A percentile compares a stretch with the other conserved stretches of the same genome.
Evolutionary conservation across 2,888 invertebrate species (phyloP).

Genomic region (Cryptophagus acutangulus): DNA sequence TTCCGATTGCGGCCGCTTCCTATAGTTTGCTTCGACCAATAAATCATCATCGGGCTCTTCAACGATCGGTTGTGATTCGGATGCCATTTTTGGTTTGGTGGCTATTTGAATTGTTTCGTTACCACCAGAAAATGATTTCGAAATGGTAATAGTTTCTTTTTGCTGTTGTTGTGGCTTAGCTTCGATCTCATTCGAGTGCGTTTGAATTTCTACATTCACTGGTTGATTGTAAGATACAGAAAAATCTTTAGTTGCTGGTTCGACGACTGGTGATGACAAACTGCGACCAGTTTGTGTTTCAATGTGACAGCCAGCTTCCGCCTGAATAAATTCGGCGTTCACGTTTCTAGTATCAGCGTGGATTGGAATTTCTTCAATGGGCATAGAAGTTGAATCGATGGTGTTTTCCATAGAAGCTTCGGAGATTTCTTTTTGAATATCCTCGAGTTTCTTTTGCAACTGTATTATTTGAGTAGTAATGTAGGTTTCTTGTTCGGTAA

Average conservation of each 20-base stretch:
- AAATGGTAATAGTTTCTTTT: conserved; percentile 63
- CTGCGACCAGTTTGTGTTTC: conserved; percentile 68
- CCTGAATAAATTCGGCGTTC: conserved; percentile 24
- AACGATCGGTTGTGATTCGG: conserved; percentile 49
- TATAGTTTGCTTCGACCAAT: conserved; percentile 69
- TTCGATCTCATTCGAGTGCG: conserved; percentile 36
- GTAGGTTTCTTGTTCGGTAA: conserved; percentile 59
- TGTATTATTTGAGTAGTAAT: conserved; percentile 58
- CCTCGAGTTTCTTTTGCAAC: conserved; percentile 49
- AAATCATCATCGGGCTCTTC: conserved; percentile 58
- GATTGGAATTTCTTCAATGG: conserved; percentile 57
- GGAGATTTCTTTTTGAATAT: conserved; percentile 36
- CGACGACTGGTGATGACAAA: conserved; percentile 42
- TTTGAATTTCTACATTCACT: conserved; percentile 58
- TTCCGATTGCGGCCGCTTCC: conserved; percentile 50
- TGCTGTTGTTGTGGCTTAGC: conserved; percentile 42
- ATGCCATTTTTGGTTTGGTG: conserved; percentile 55
- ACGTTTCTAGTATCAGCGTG: conserved; percentile 31
- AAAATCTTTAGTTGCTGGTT: conserved; percentile 49
- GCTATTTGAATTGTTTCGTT: conserved; percentile 70
- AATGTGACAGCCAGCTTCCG: conserved; percentile 45
- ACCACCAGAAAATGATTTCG: conserved; percentile 58
- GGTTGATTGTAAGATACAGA: conserved; percentile 53
- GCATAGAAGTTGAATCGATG: conserved; percentile 65
- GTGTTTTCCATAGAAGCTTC: conserved; percentile 54